Evolutionary conservation across 2,113 vertebrate species (phyloP).

Genomic region (Emydocephalus ijimae): DNA sequence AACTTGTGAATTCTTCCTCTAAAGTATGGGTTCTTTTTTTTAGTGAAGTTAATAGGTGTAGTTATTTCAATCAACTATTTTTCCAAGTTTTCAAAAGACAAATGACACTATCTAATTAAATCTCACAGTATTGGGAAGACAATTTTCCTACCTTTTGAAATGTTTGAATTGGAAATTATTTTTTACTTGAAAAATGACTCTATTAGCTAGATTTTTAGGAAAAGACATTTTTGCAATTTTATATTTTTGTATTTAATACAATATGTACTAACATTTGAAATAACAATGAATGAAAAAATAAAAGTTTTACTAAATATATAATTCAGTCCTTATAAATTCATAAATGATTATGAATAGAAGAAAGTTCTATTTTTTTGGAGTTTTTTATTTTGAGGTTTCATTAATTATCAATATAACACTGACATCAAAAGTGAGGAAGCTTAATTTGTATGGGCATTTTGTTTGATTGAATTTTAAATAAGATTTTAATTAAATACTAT

Average conservation of each 20-base stretch:
- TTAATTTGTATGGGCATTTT: conserved; percentile 42
- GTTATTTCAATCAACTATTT: neutral
- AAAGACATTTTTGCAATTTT: neutral
- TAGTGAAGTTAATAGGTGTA: neutral
- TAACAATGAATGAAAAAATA: conserved; percentile 4
- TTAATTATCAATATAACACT: conserved; percentile 44
- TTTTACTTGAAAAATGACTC: neutral
- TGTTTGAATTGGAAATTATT: neutral
- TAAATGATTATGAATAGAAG: neutral
- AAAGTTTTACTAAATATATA: neutral
- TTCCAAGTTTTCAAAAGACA: neutral
- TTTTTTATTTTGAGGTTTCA: conserved; percentile 23
- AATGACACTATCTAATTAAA: neutral
- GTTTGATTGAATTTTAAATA: conserved; percentile 46
- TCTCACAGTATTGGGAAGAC: neutral
- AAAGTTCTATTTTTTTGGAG: conserved; percentile 25
- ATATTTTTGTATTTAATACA: neutral
- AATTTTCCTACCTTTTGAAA: neutral
- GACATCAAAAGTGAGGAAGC: conserved; percentile 22
- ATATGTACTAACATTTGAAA: neutral
- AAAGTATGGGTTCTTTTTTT: no score
- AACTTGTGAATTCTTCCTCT: no score
- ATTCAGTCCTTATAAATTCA: neutral
- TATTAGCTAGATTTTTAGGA: neutral
- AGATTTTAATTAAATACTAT: conserved; percentile 64